These are phyloP conservation scores for Macrochelys suwanniensis DNA, from an alignment of 2,797 vertebrate genomes.

Conservation along the genomic window DNA sequence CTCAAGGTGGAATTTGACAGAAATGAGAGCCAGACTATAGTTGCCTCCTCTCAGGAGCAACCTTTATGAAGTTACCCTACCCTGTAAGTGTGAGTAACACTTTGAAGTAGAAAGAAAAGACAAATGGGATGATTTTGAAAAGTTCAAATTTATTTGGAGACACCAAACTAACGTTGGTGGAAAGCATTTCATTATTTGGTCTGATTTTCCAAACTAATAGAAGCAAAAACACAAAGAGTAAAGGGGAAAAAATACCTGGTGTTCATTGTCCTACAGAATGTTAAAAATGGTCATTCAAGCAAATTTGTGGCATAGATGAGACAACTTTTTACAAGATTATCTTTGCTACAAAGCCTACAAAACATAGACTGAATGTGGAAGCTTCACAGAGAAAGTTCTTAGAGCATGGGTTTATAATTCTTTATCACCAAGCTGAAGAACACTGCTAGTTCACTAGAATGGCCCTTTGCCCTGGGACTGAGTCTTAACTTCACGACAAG, in stretches of 20 bases:
- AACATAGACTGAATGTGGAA: neutral
- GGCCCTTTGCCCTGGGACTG: neutral
- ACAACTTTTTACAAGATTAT: slow-evolving; percentile 2
- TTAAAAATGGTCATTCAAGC: slow-evolving; percentile 21
- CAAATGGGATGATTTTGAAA: slow-evolving; percentile 66
- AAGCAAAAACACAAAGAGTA: slow-evolving; percentile 41
- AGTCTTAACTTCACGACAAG: neutral
- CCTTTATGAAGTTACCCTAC: slow-evolving; percentile 24
- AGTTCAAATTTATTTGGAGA: slow-evolving; percentile 67
- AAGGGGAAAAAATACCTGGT: slow-evolving; percentile 5
- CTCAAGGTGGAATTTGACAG: slow-evolving; percentile 38
- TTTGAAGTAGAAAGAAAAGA: slow-evolving; percentile 62
- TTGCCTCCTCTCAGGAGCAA: slow-evolving; percentile 40
- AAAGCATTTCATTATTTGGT: slow-evolving; percentile 69
- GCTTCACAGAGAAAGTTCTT: neutral
- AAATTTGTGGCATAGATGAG: neutral
- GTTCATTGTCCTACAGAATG: neutral
- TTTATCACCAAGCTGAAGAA: neutral
- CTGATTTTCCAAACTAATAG: neutral
- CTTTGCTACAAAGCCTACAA: slow-evolving; percentile 28
- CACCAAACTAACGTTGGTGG: slow-evolving; percentile 68
- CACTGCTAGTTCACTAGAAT: neutral
- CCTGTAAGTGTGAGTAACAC: neutral
- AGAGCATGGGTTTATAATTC: neutral
- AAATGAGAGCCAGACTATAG: neutral